These are phyloP conservation scores for Varanus komodoensis DNA, from an alignment of 2,113 vertebrate genomes.

Conservation along the genomic window DNA sequence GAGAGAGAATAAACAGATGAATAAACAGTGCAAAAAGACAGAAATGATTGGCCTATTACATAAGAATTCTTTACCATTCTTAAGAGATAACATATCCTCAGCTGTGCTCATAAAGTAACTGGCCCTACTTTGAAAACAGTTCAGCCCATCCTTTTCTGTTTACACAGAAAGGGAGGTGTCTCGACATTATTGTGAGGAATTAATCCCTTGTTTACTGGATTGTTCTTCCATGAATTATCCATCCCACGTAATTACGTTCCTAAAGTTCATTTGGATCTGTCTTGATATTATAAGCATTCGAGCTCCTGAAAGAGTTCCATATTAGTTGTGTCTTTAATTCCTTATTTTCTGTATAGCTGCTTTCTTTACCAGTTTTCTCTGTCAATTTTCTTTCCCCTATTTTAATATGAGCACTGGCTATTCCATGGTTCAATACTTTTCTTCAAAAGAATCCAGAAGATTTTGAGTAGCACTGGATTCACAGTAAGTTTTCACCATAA, in stretches of 20 bases:
- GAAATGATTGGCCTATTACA: neutral
- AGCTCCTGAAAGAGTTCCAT: neutral
- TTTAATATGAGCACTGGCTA: conserved; percentile 11
- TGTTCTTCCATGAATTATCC: neutral
- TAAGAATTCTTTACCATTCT: neutral
- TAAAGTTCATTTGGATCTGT: neutral
- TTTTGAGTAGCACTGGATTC: neutral
- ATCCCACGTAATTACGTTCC: conserved; percentile 5
- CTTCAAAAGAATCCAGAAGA: neutral
- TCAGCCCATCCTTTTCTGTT: neutral
- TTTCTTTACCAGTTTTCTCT: conserved; percentile 1
- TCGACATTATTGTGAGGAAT: conserved; percentile 18
- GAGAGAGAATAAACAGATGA: neutral
- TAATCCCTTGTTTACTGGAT: conserved; percentile 11
- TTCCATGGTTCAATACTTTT: neutral
- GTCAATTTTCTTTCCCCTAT: accelerated
- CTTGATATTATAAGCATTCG: neutral
- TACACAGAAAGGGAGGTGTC: conserved; percentile 18
- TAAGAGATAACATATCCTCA: conserved; percentile 23
- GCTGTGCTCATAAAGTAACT: neutral
- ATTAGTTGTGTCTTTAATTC: conserved; percentile 14
- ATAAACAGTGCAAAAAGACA: neutral
- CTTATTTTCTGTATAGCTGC: neutral
- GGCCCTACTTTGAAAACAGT: neutral
- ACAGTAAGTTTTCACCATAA: neutral